Evolutionary conservation across 1,140 invertebrate genomes (phyloP).

Genomic region (Cyclina sinensis): DNA sequence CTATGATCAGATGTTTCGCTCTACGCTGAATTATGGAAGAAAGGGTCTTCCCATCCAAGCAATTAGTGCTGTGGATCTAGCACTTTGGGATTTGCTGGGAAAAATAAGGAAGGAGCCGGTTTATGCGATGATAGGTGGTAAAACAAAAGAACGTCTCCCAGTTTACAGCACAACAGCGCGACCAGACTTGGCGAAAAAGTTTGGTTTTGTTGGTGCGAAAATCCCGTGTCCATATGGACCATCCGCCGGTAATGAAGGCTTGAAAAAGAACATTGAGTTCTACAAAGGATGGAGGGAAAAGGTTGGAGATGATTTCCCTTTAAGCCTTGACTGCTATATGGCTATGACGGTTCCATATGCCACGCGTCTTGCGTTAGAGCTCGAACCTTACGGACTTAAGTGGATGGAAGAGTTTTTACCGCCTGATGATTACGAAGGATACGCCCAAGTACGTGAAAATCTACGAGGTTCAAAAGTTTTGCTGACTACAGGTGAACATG

Average conservation of each 20-base stretch:
- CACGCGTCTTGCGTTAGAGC: conserved; percentile 77
- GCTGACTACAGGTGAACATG: conserved; percentile 83
- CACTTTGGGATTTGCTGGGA: conserved; percentile 83
- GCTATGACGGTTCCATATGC: conserved; percentile 81
- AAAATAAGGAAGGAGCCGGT: conserved; percentile 82
- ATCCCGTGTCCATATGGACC: conserved; percentile 83
- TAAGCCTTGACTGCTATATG: conserved; percentile 84
- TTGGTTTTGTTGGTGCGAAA: conserved; percentile 83
- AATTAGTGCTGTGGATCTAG: conserved; percentile 83
- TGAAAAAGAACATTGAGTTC: conserved; percentile 82
- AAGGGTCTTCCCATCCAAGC: conserved; percentile 83
- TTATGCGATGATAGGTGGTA: conserved; percentile 82
- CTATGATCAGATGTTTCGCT: conserved; percentile 84
- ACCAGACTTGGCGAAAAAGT: conserved; percentile 81
- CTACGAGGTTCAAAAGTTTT: conserved; percentile 78
- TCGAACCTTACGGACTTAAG: conserved; percentile 81
- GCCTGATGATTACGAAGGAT: conserved; percentile 83
- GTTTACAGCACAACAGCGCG: conserved; percentile 82
- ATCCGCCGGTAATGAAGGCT: conserved; percentile 79
- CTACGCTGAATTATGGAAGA: conserved; percentile 83
- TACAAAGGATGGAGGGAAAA: conserved; percentile 81
- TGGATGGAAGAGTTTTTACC: conserved; percentile 85
- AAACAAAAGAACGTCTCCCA: conserved; percentile 82
- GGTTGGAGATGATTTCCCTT: conserved; percentile 81
- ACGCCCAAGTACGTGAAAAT: conserved; percentile 78